A percentile compares a stretch with the other conserved stretches of the same genome.
phyloP scores from a whole-genome alignment of 2,888 invertebrate species.

The Neocrepidodera transversa region DNA sequence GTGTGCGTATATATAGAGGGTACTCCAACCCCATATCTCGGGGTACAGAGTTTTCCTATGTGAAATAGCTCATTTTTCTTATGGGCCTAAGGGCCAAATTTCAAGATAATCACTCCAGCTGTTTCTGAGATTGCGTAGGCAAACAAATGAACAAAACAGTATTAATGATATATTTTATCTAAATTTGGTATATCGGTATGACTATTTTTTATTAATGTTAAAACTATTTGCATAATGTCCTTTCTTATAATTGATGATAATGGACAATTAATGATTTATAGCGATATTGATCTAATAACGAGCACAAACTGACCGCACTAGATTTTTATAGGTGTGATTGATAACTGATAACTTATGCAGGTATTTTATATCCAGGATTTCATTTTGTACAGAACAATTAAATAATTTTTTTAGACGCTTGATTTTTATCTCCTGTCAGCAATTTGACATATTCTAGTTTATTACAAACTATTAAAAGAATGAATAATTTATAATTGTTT shows the following conservation, averaged over 20 bases:
- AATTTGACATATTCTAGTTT: conserved; percentile 6
- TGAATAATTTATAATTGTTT: background rate
- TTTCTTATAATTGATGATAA: background rate
- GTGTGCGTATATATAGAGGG: too few relatives aligned
- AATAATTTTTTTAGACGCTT: conserved; percentile 2
- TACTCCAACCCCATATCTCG: too few relatives aligned
- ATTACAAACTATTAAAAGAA: conserved; percentile 9
- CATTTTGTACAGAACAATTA: conserved; percentile 1
- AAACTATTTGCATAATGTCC: background rate
- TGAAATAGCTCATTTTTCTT: too few relatives aligned
- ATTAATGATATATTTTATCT: too few relatives aligned
- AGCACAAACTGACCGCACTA: background rate
- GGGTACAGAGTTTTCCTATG: too few relatives aligned
- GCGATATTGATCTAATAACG: background rate
- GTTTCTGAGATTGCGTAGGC: too few relatives aligned
- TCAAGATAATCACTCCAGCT: too few relatives aligned
- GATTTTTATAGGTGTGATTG: conserved; percentile 5
- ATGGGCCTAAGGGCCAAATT: too few relatives aligned
- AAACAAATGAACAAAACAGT: too few relatives aligned
- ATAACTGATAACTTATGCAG: background rate
- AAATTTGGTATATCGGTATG: too few relatives aligned
- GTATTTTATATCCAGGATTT: background rate
- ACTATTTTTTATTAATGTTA: too few relatives aligned
- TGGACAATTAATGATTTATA: background rate
- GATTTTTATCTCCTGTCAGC: conserved; percentile 7